Percentiles rank a stretch among this genome's conserved stretches.
Evolutionary conservation across 2,113 vertebrate genomes (phyloP).

Genomic region (Microcebus griseorufus): DNA sequence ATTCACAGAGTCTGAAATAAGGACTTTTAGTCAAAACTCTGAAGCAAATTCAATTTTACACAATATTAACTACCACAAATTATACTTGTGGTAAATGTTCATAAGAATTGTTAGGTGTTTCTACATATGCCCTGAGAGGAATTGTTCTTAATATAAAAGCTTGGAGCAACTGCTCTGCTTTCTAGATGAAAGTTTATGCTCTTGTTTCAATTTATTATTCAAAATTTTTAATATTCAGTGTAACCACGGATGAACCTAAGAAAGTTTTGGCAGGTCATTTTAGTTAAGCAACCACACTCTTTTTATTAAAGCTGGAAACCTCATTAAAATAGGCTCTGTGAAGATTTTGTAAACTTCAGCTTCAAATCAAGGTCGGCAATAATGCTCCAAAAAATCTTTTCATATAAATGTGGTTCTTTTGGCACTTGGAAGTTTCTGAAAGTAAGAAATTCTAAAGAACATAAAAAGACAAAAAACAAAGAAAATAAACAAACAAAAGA

Average conservation of each 20-base stretch:
- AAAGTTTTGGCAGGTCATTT: slow-evolving; percentile 62
- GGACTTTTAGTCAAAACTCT: slow-evolving; percentile 54
- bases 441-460: slow-evolving; percentile 3
- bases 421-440: slow-evolving; percentile 17
- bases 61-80: slow-evolving; percentile 35
- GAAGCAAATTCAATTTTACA: slow-evolving; percentile 47
- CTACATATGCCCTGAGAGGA: background rate
- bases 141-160: background rate
- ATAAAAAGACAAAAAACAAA: background rate
- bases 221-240: slow-evolving; percentile 64
- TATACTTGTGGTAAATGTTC: slow-evolving; percentile 46
- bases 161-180: background rate
- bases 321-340: slow-evolving; percentile 75
- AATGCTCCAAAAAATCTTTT: slow-evolving; percentile 54
- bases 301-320: slow-evolving; percentile 73
- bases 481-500: slow-evolving; percentile 17
- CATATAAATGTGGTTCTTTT: slow-evolving; percentile 49
- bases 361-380: slow-evolving; percentile 61
- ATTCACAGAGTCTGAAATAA: slow-evolving; percentile 12
- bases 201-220: slow-evolving; percentile 48
- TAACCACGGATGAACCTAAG: slow-evolving; percentile 49
- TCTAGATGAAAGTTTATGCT: slow-evolving; percentile 48
- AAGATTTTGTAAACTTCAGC: slow-evolving; percentile 65
- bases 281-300: slow-evolving; percentile 47
- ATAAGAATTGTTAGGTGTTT: slow-evolving; percentile 40